Percentiles rank a stretch among this genome's conserved stretches.
These are phyloP conservation scores for Cardiocondyla obscurior DNA, from an alignment of 1,140 invertebrate species.

Conservation along the genomic window DNA sequence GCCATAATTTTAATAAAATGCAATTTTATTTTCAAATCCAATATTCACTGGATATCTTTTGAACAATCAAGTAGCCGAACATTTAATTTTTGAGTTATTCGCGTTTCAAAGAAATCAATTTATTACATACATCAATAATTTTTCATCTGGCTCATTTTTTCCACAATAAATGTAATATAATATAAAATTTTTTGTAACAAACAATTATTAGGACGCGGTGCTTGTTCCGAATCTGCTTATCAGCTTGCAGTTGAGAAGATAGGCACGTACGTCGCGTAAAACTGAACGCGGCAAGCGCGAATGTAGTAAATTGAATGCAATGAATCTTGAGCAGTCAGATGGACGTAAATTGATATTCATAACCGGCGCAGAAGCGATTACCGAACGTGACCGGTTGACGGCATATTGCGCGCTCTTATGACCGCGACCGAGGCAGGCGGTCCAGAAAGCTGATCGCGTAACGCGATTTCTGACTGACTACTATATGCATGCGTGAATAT, in stretches of 20 bases:
- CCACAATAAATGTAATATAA: neutral
- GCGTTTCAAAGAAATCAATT: neutral
- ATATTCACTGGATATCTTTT: neutral
- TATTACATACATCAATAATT: neutral
- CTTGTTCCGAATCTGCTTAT: slow-evolving; percentile 39
- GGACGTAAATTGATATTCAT: slow-evolving; percentile 72
- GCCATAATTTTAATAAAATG: neutral
- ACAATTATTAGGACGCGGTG: neutral
- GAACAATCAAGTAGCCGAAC: neutral
- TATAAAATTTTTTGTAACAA: neutral
- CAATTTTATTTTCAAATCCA: neutral
- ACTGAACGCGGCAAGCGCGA: slow-evolving; percentile 13
- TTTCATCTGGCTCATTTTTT: neutral
- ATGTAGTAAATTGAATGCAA: slow-evolving; percentile 61
- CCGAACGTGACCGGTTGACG: slow-evolving; percentile 59
- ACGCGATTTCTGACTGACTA: slow-evolving; percentile 47
- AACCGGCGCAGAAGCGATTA: slow-evolving; percentile 61
- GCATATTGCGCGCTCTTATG: slow-evolving; percentile 36
- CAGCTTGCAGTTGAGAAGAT: neutral
- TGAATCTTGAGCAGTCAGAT: slow-evolving; percentile 57
- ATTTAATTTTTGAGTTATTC: neutral
- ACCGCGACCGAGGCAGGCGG: slow-evolving; percentile 34
- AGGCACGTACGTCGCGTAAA: neutral
- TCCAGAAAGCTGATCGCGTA: slow-evolving; percentile 31
- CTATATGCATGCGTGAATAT: neutral